phyloP scores from a whole-genome alignment of 2,113 vertebrate genomes.

The Carlito syrichta region DNA sequence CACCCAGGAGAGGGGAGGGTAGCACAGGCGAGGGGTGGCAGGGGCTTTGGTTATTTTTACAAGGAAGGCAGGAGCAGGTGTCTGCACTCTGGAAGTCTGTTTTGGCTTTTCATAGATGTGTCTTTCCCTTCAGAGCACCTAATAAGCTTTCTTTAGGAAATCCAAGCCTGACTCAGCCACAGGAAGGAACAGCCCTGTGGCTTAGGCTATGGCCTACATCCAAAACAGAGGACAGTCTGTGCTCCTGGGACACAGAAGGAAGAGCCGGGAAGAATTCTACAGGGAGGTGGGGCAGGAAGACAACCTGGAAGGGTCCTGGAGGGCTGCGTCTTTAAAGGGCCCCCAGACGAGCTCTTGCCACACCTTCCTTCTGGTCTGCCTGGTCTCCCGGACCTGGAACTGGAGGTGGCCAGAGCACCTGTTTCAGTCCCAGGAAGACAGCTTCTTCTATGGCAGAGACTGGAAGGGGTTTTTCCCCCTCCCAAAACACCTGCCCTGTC shows the following conservation, averaged over 20 bases:
- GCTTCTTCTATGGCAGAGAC: not conserved
- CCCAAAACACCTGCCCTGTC: not conserved
- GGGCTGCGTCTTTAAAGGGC: not conserved
- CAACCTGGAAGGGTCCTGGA: too few relatives aligned
- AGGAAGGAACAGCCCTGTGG: not conserved
- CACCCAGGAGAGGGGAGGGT: not conserved
- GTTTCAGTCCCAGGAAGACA: not conserved
- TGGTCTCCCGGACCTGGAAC: not conserved
- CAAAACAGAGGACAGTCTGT: accelerated
- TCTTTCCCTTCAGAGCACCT: not conserved
- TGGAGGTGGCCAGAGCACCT: not conserved
- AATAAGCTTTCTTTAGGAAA: not conserved
- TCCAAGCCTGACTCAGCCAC: not conserved
- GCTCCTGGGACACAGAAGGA: not conserved
- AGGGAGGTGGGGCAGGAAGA: not conserved
- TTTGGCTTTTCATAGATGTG: not conserved
- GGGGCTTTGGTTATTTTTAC: not conserved
- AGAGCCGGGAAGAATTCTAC: not conserved
- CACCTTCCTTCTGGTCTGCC: not conserved
- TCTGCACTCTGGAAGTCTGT: not conserved
- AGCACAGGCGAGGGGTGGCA: not conserved
- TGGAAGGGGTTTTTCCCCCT: not conserved
- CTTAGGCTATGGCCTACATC: not conserved
- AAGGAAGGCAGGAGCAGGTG: not conserved
- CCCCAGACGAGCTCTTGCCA: not conserved